Percentiles rank a stretch among this genome's conserved stretches.
Conservation (phyloP, 2,113 vertebrate species). For the Manacus vitellinus region DNA sequence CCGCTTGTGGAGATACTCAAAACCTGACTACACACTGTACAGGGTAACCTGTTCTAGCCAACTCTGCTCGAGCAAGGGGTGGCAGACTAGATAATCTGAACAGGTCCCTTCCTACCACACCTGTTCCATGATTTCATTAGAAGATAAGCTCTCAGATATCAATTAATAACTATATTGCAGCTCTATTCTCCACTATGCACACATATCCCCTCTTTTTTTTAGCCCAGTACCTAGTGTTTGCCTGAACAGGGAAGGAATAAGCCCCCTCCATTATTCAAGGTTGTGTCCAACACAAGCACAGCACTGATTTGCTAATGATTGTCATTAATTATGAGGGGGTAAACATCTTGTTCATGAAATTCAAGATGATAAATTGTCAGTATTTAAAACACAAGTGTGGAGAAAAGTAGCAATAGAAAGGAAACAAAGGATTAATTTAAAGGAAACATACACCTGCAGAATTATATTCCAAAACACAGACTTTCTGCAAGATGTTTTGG, state of each 20-base stretch:
- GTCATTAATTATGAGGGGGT: not conserved
- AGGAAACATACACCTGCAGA: not conserved
- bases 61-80: not conserved
- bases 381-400: not conserved
- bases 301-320: not conserved
- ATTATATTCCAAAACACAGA: not conserved
- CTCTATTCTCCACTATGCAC: not conserved
- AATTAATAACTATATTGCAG: not conserved
- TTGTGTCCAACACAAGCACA: not conserved
- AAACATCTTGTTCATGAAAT: not conserved
- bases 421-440: not conserved
- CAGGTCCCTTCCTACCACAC: not conserved
- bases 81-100: not conserved
- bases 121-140: not conserved
- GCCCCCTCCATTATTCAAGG: not conserved
- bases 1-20: not conserved
- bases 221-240: not conserved
- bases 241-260: not conserved
- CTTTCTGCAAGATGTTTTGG: not conserved
- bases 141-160: not conserved
- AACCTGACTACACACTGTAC: not conserved
- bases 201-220: not conserved
- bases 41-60: not conserved
- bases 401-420: not conserved
- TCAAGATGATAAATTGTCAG: not conserved